Evolutionary conservation across 1,140 invertebrate species (phyloP).

Genomic region (Xylocopa sonorina): DNA sequence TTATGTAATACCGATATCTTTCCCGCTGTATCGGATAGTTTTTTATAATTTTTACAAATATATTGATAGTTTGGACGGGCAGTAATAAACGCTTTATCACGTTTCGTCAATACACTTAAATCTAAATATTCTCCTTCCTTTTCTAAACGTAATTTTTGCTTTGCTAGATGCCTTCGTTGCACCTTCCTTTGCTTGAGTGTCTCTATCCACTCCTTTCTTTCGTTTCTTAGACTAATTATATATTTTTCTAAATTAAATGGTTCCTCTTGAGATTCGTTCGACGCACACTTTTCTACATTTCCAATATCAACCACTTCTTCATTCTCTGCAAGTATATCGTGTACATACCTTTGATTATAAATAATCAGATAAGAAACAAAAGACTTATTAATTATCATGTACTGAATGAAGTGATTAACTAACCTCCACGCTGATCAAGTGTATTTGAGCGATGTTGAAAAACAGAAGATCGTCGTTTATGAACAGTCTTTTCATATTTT

Average conservation of each 20-base stretch:
- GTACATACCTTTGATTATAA: not conserved
- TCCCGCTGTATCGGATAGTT: conserved; percentile 50
- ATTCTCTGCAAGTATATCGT: not conserved
- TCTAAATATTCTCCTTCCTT: conserved; percentile 56
- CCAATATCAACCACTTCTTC: not conserved
- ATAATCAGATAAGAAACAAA: not conserved
- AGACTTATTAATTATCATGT: not conserved
- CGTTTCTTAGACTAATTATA: conserved; percentile 62
- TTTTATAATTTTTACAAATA: conserved; percentile 64
- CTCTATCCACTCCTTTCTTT: conserved; percentile 69
- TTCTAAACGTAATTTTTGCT: conserved; percentile 47
- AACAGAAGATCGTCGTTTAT: conserved; percentile 69
- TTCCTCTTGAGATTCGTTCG: conserved; percentile 5
- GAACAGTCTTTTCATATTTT: conserved; percentile 3
- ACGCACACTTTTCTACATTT: not conserved
- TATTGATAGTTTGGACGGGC: conserved; percentile 67
- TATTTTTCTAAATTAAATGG: conserved; percentile 68
- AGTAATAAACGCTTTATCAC: conserved; percentile 66
- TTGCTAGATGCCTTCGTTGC: conserved; percentile 52
- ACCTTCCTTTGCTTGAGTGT: conserved; percentile 61
- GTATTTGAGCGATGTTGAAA: conserved; percentile 55
- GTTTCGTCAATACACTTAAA: conserved; percentile 60
- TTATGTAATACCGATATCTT: conserved; percentile 56
- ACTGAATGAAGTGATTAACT: conserved; percentile 20
- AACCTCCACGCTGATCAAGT: conserved; percentile 48